Conservation (phyloP, 64 coral and sea anemone genomes). For the Pachyseris speciosa region DNA sequence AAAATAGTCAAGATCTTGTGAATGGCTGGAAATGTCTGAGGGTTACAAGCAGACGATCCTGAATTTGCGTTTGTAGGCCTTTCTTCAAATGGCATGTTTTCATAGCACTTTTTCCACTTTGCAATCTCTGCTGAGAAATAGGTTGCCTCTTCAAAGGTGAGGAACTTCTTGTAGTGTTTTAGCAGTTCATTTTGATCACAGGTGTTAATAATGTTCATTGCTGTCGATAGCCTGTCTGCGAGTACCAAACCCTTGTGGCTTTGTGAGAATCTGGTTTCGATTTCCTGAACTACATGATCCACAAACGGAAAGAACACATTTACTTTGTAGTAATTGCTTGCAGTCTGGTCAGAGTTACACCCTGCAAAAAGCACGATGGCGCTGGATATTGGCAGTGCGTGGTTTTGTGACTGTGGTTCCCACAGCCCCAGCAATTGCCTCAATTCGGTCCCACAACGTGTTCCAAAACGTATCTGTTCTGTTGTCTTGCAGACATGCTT, state of each 20-base stretch:
- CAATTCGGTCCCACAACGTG: not conserved
- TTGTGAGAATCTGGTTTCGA: not conserved
- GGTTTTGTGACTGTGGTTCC: not conserved
- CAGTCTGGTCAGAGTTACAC: not conserved
- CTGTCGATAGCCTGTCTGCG: not conserved
- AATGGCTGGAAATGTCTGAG: slow-evolving; percentile 43
- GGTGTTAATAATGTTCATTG: not conserved
- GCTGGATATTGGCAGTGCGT: not conserved
- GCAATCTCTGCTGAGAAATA: slow-evolving; percentile 14
- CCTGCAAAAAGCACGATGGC: not conserved
- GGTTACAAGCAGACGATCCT: slow-evolving; percentile 5
- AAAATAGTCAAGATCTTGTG: slow-evolving; percentile 34
- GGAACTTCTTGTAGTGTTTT: not conserved
- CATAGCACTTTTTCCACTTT: slow-evolving; percentile 55
- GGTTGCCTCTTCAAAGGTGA: not conserved
- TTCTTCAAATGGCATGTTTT: slow-evolving; percentile 24
- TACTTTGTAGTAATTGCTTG: not conserved
- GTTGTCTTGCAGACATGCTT: slow-evolving; percentile 1
- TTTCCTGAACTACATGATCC: not conserved
- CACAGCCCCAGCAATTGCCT: not conserved
- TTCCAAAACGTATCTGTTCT: slow-evolving; percentile 13
- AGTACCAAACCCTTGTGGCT: not conserved
- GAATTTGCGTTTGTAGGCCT: slow-evolving; percentile 28
- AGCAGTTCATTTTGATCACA: not conserved
- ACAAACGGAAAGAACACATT: not conserved